Base-by-base conservation (phyloP, 2,888 invertebrate genomes). In the Phasia obesa region DNA sequence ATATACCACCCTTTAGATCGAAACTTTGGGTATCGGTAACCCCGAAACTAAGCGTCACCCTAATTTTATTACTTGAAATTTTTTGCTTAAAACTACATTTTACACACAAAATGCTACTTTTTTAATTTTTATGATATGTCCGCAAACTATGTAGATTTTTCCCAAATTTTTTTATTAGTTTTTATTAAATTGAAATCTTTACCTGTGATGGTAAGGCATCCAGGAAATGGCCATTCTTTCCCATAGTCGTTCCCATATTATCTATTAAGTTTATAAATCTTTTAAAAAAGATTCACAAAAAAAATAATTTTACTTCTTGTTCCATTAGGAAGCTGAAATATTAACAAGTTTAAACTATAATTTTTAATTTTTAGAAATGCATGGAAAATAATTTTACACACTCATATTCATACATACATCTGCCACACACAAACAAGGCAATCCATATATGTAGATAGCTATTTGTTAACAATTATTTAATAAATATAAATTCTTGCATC, bases 171-270 rank as follows among this genome's bases (percentile, higher is more conserved):
- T n/a, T n/a, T n/a, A n/a, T n/a, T n/a, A n/a, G n/a, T n/a, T n/a
- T n/a, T n/a, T n/a, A n/a, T n/a, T n/a, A n/a, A n/a, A n/a, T n/a
- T n/a, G n/a, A n/a, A n/a, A 23, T 35, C 2, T 25, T 67, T 84
- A 90, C 90, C 87, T 90, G 90, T 19, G 91, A 88, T 65, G 91
- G 91, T 59, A 91, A 84, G 31, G 91, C 89, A 85, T 91, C 91
- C 81, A 91, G 85, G 77, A 91, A 87, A 84, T 90, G 90, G 27
- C 88, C 91, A 87, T 88, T 91, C 87, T 91, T 91, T 15, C 90
- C 90, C 90, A 91, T 91, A 80, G 91, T 88, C 81, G 90, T 90
- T 82, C 91, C 91, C 91, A 91, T 91, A 85, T 86, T 88, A 75
- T 38, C 9, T 38, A n/a, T 15, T 44, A 57, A 44, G 35, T 35